Conservation (phyloP, 2,113 vertebrate genomes). For the Gavia stellata region DNA sequence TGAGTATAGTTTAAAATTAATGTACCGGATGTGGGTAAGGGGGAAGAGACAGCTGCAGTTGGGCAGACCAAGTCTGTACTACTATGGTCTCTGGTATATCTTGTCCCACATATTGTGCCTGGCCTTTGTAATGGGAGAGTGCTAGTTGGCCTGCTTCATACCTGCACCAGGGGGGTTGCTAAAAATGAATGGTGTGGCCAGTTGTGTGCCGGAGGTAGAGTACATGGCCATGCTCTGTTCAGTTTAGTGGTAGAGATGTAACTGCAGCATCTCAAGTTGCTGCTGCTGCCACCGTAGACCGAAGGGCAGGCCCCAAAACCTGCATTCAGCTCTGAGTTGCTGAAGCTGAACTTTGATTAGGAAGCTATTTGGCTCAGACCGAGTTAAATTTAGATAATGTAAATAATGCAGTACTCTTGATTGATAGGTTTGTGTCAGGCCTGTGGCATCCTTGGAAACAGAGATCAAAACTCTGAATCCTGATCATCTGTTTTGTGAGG, state of each 20-base stretch:
- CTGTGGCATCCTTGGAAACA: neutral
- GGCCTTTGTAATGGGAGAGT: neutral
- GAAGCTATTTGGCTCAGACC: neutral
- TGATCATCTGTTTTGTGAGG: neutral
- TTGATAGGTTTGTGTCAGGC: neutral
- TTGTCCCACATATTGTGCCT: neutral
- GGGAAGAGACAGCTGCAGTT: neutral
- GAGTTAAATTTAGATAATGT: neutral
- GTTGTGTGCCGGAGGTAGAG: fast-evolving
- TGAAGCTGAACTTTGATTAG: neutral
- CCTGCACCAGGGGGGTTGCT: neutral
- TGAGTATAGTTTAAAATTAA: neutral
- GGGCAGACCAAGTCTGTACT: neutral
- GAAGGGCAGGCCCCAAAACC: neutral
- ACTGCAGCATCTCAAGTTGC: neutral
- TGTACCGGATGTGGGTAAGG: neutral
- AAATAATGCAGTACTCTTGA: neutral
- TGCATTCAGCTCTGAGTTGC: neutral
- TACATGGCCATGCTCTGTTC: fast-evolving
- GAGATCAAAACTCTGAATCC: neutral
- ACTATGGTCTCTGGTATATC: neutral
- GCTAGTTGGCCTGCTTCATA: neutral
- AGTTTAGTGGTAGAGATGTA: neutral
- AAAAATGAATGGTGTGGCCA: neutral
- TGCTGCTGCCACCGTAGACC: neutral